Conservation (phyloP, 2,113 vertebrate genomes). For the Chaetorhynchus papuensis region DNA sequence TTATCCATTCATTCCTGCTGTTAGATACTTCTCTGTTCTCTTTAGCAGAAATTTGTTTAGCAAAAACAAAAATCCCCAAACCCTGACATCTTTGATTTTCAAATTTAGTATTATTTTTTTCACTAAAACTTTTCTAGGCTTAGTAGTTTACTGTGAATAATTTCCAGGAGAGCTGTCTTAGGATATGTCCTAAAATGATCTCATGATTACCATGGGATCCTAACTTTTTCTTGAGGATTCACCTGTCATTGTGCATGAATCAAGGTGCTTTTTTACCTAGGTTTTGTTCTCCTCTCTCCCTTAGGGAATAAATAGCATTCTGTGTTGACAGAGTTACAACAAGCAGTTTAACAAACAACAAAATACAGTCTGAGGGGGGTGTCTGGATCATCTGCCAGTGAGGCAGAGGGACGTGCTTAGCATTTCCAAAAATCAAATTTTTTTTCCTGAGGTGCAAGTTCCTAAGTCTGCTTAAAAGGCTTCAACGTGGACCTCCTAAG, state of each 20-base stretch:
- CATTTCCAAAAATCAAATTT: background rate
- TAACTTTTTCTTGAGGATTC: background rate
- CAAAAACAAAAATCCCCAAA: background rate
- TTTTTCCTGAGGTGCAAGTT: background rate
- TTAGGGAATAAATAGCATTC: background rate
- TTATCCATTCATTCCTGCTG: background rate
- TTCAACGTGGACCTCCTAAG: background rate
- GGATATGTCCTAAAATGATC: conserved; percentile 5
- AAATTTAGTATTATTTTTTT: background rate
- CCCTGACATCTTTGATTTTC: background rate
- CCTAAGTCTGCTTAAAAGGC: background rate
- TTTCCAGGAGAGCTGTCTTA: background rate
- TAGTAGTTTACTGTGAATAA: background rate
- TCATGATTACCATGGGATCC: background rate
- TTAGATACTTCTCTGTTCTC: background rate
- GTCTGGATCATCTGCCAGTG: conserved; percentile 15
- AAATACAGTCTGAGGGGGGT: background rate
- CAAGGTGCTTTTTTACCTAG: background rate
- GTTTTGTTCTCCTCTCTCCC: background rate
- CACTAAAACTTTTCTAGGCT: background rate
- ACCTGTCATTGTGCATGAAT: background rate
- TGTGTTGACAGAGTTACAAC: background rate
- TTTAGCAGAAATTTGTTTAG: background rate
- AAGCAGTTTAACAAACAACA: background rate
- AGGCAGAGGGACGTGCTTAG: background rate